Percentiles rank a stretch among this genome's conserved stretches.
phyloP scores from a whole-genome alignment of 2,797 vertebrate genomes.

The Crax fasciolata region DNA sequence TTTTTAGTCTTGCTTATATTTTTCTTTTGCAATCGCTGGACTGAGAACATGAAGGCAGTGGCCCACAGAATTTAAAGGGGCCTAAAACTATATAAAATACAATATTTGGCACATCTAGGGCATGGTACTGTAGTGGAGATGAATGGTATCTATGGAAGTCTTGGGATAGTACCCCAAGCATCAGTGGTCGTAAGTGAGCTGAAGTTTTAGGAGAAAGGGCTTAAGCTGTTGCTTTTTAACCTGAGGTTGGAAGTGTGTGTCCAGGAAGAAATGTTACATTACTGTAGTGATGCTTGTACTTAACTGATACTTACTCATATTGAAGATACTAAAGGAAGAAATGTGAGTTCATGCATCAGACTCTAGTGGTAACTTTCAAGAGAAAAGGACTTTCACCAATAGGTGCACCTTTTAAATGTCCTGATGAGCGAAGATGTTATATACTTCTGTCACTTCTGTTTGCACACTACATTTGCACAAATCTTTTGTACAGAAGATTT shows the following conservation, averaged over 20 bases:
- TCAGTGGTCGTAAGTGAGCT: background rate
- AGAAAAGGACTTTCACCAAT: background rate
- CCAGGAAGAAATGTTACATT: background rate
- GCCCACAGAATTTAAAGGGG: background rate
- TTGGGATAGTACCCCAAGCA: background rate
- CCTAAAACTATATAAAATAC: background rate
- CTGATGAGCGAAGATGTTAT: background rate
- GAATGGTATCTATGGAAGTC: background rate
- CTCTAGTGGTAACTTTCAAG: background rate
- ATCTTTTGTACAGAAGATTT: background rate
- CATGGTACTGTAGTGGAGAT: background rate
- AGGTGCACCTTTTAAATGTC: background rate
- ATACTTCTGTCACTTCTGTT: background rate
- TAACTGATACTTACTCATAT: background rate
- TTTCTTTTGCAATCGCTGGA: background rate
- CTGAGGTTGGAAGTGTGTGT: background rate
- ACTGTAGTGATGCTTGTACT: background rate
- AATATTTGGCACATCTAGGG: background rate
- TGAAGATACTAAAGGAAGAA: slow-evolving; percentile 32
- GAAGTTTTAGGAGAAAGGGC: background rate
- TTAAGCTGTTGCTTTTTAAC: background rate
- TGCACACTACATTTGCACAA: background rate
- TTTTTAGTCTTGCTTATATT: background rate
- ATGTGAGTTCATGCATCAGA: background rate
- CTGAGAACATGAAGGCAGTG: background rate